Base-by-base conservation (phyloP, 2,113 vertebrate species). In the Oryzias celebensis region DNA sequence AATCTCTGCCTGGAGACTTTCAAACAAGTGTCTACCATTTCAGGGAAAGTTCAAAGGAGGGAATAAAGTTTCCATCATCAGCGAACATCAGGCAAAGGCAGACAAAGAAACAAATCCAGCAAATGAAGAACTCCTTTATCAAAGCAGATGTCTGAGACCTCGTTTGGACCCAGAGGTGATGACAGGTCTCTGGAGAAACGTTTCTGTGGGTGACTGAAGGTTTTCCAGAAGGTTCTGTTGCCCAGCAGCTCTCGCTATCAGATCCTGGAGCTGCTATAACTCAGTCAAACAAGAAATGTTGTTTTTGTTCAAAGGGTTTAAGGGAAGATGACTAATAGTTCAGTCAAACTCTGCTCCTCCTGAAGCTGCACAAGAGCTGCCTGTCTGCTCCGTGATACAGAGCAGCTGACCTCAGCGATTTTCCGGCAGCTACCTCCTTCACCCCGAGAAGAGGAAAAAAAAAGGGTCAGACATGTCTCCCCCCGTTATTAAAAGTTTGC, bases 391-490 rank as follows among this genome's bases (percentile, higher is more conserved):
- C 57, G 67, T 41, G 55, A 64, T 48, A 52, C 66, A 23, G 13
- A 50, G 64, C 47, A 26, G 69, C 82, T 80, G 81, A 85, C 52
- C 64, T 70, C 43, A 73, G 74, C 60, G 2, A 55, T 80, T 85
- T 73, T 23, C 2, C 46, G 71, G 80, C 42, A 67, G 62, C 42
- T 56, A 17, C 41, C 22, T 60, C 52, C 14, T 75, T 71, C 42
- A 67, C 24, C 56, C 47, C 26, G 50, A 24, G 22, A 60, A 41
- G 54, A 73, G 66, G 28, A 54, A 56, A 45, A 48, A 10, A 52
- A 54, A 26, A 43, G 54, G 52, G 55, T 51, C 52, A 58, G 78
- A 72, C 69, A 72, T 2, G 55, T 63, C 52, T 80, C 53, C 77
- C 67, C 20, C 72, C 72, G 78, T 73, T 73, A 79, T 78, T 52